Conservation (phyloP, 2,888 invertebrate species). For the Drosophila kambysellisi region DNA sequence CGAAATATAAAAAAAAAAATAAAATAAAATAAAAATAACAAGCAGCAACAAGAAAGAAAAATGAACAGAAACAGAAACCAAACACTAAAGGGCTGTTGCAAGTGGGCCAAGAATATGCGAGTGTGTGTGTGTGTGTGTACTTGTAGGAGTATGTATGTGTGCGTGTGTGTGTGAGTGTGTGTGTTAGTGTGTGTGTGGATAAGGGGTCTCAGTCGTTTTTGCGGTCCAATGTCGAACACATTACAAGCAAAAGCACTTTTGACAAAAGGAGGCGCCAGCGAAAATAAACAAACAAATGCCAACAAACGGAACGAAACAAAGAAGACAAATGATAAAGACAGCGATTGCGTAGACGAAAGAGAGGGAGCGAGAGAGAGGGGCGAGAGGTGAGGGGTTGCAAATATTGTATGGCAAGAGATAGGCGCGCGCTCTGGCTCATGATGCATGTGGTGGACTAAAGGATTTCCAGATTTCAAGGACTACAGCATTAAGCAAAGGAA, state of each 20-base stretch:
- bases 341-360: not conserved
- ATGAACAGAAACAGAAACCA: conserved; percentile 59
- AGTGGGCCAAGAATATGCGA: conserved; percentile 9
- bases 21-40: conserved; percentile 58
- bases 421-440: conserved; percentile 49
- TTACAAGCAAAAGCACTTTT: conserved; percentile 81
- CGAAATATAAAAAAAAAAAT: conserved; percentile 47
- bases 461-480: conserved; percentile 76
- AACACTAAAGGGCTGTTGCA: conserved; percentile 55
- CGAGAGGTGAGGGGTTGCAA: not conserved
- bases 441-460: conserved; percentile 55
- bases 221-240: conserved; percentile 77
- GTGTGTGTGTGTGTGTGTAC: no score
- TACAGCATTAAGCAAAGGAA: conserved; percentile 72
- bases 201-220: conserved; percentile 38
- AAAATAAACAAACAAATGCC: conserved; percentile 79
- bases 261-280: conserved; percentile 80
- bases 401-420: conserved; percentile 49
- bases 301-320: conserved; percentile 71
- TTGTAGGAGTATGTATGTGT: not conserved
- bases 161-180: not conserved
- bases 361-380: not conserved
- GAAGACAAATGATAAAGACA: conserved; percentile 46
- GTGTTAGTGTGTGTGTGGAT: not conserved
- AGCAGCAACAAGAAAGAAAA: conserved; percentile 66